Evolutionary conservation across 1,140 invertebrate genomes (phyloP).

Genomic region (Musca domestica): DNA sequence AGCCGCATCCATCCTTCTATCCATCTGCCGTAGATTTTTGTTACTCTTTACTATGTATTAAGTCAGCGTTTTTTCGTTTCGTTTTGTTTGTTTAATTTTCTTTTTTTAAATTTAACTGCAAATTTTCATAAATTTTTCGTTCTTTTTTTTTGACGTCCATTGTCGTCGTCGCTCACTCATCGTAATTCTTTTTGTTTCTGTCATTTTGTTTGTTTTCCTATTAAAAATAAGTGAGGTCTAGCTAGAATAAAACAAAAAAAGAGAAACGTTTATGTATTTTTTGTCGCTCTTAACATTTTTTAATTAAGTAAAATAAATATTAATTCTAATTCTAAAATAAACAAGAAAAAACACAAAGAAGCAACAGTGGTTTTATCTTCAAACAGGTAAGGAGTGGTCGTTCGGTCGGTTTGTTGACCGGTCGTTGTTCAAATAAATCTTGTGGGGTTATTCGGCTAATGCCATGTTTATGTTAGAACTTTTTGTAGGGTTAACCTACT

Average conservation of each 20-base stretch:
- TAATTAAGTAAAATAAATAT: constrained; percentile 21
- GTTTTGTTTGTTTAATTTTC: background rate
- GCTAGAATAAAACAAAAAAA: too few species aligned
- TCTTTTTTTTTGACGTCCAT: background rate
- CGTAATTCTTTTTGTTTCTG: background rate
- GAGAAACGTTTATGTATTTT: background rate
- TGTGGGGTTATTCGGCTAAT: too few species aligned
- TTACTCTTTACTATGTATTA: too few species aligned
- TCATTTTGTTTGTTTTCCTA: constrained; percentile 1
- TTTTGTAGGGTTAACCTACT: too few species aligned
- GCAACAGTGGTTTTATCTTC: too few species aligned
- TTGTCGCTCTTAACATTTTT: background rate
- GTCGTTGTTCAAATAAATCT: too few species aligned
- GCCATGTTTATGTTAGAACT: too few species aligned
- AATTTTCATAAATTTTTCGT: background rate
- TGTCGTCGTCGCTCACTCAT: background rate
- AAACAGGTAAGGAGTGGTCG: too few species aligned
- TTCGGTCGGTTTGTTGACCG: too few species aligned
- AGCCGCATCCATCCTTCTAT: background rate
- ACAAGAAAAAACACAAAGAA: background rate
- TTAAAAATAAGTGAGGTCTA: background rate
- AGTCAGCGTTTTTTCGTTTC: too few species aligned
- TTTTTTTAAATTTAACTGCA: background rate
- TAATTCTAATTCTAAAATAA: constrained; percentile 2
- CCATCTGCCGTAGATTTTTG: too few species aligned